Evolutionary conservation across 2,888 invertebrate genomes (phyloP), one percentile per base, ranked within the genome.

Genomic region (Melolontha melolontha): DNA sequence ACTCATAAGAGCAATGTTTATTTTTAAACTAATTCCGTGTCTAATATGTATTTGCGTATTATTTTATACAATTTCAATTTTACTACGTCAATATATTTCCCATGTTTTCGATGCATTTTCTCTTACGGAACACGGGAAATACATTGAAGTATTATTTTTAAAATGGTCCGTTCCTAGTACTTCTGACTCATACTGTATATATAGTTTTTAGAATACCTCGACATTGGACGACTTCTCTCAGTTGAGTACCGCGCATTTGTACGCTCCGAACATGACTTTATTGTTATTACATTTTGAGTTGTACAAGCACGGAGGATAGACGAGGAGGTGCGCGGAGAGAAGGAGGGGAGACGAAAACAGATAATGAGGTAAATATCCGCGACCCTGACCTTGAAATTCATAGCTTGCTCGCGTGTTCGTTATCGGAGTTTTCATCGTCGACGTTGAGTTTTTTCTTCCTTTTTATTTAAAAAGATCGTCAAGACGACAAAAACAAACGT

Each of bases 301-400:
- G 54, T 17, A 40, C 54, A 40, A 11, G 39, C 16, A 54, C 14
- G 40, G 16, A 39, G 40, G 40, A 54, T 40, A 52, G 59, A 16
- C 39, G 64, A 47, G 12, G 17, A 22, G 22, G 22, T 22, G 42
- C 14, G 5, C 10, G n/a, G 14, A 34, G 17, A 12, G 16, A 12
- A 16, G 12, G n/a, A 5, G 29, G 27, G 5, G 47, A 62, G 34
- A 47, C 47, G 34, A 62, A 62, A 62, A 62, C 59, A 62, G 69
- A 69, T 69, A 69, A 69, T 65, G 54, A 69, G 66, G 69, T 69
- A 69, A 69, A 69, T 73, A 73, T 73, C 73, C 66, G 65, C 71
- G 70, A 72, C 73, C 73, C 73, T 75, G 73, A 71, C 75, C 75
- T 75, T 75, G 75, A 70, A 70, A 69, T 70, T 71, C 66, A 64